Conservation (phyloP, 2,797 vertebrate genomes). For the Choloepus didactylus region DNA sequence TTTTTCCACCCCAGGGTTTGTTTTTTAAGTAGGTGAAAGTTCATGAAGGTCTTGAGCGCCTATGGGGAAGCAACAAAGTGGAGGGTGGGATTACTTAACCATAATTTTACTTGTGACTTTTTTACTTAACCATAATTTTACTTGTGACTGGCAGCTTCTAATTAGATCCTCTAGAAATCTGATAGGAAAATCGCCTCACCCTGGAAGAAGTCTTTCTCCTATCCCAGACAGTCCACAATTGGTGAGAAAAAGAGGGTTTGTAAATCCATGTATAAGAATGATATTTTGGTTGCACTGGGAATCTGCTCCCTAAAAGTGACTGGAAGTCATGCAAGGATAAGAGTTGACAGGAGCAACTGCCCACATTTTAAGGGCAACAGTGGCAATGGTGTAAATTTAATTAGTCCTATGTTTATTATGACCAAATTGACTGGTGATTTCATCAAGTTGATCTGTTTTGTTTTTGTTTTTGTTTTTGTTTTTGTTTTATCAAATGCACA, state of each 20-base stretch:
- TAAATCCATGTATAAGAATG: not conserved
- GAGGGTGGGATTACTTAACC: accelerated
- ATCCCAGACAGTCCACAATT: not conserved
- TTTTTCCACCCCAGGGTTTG: not conserved
- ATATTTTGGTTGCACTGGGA: not conserved
- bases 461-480: too few relatives aligned
- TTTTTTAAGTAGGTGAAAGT: not conserved
- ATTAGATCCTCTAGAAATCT: not conserved
- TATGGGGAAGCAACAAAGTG: too few relatives aligned
- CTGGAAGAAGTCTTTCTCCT: not conserved
- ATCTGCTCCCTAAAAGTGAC: accelerated
- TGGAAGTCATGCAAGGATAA: not conserved
- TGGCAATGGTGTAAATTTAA: not conserved
- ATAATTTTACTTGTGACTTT: too few relatives aligned
- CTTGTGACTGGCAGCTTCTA: not conserved
- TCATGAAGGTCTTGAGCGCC: not conserved
- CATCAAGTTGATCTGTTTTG: not conserved
- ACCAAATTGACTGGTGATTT: too few relatives aligned
- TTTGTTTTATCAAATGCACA: not conserved
- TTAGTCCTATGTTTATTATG: too few relatives aligned
- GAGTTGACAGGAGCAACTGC: accelerated
- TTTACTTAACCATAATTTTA: not conserved
- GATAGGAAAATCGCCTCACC: not conserved
- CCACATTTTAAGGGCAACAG: not conserved
- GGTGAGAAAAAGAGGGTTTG: not conserved